phyloP scores from a whole-genome alignment of 2,113 vertebrate species.

The Nothocercus julius region DNA sequence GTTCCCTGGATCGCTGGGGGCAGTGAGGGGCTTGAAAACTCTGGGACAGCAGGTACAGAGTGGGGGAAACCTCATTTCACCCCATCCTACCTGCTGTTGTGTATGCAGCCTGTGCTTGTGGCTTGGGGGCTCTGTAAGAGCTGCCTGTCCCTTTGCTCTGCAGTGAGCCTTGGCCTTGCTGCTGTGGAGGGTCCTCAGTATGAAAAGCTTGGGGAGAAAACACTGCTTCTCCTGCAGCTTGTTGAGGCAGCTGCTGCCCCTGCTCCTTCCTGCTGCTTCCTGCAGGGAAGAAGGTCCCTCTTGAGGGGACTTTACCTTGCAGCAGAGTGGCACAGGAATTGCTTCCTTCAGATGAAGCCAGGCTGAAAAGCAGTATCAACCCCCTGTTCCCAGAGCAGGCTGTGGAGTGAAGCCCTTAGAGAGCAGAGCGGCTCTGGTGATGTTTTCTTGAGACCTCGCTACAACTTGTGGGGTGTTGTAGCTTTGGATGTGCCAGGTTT shows the following conservation, averaged over 20 bases:
- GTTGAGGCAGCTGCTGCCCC: background rate
- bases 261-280: fast-evolving
- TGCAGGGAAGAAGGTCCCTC: background rate
- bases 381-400: fast-evolving
- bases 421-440: background rate
- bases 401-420: background rate
- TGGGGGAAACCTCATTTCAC: background rate
- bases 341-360: background rate
- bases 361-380: fast-evolving
- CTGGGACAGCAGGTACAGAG: background rate
- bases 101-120: background rate
- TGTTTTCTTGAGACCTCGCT: background rate
- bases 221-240: fast-evolving
- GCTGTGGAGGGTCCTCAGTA: background rate
- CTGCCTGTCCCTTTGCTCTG: background rate
- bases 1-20: fast-evolving
- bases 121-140: background rate
- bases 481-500: background rate
- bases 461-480: background rate
- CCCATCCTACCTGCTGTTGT: background rate
- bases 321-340: fast-evolving
- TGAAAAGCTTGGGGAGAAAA: background rate
- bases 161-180: background rate
- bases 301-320: background rate
- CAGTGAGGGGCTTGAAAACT: fast-evolving